Conservation (phyloP, 2,113 vertebrate genomes). For the Rhombomys opimus region DNA sequence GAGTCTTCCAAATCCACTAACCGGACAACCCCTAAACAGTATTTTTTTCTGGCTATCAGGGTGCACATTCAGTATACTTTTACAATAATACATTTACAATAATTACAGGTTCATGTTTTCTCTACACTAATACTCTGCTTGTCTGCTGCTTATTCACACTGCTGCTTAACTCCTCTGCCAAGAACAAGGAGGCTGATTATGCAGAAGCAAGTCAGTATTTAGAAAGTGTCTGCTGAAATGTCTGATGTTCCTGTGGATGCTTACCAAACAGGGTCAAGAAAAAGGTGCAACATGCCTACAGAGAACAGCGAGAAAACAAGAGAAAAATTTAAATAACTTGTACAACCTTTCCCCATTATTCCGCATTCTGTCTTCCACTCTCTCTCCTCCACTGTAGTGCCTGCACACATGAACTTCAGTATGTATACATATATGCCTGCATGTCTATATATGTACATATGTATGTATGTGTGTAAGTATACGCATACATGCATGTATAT, state of each 20-base stretch:
- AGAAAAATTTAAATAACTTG: background rate
- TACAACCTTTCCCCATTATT: background rate
- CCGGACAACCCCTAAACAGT: background rate
- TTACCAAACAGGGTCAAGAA: background rate
- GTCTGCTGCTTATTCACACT: background rate
- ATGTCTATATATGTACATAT: rapidly evolving
- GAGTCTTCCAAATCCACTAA: background rate
- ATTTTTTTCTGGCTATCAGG: background rate
- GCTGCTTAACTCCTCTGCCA: background rate
- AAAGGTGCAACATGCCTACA: background rate
- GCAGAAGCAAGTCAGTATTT: background rate
- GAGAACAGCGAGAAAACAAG: background rate
- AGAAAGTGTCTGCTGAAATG: background rate
- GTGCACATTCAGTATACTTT: background rate
- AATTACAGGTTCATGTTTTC: background rate
- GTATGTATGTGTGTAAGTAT: background rate
- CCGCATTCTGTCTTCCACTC: background rate
- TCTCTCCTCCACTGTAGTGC: background rate
- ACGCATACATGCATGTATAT: background rate
- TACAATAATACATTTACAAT: background rate
- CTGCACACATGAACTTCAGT: background rate
- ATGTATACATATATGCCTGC: background rate
- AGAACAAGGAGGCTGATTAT: background rate
- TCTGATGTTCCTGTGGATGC: background rate
- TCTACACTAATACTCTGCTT: background rate